Evolutionary conservation across 2,797 vertebrate genomes (phyloP), one percentile per base, ranked within the genome.

Genomic region (Taeniopygia guttata): DNA sequence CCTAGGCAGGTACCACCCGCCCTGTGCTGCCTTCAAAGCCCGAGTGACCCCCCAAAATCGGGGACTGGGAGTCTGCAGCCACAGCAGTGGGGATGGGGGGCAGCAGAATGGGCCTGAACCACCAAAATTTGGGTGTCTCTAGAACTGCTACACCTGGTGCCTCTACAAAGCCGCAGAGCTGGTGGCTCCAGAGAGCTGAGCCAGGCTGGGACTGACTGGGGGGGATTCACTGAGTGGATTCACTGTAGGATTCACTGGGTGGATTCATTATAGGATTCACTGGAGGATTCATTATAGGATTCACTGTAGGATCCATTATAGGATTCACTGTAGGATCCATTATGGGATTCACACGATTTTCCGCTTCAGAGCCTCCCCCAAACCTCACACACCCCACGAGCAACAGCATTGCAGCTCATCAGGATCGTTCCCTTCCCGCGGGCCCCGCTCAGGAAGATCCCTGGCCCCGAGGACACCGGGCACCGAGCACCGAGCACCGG

Each of bases 51-150:
- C 22, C 59, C 63, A 30, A 67, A 55, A 7, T 15, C 59, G 18
- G 49, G 1, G 5, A 6, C 49, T 22, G 22, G 4, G 4, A 38
- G 7, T 29, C 1, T 52, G 42, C 38, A 64, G 72, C 29, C 32
- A 14, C 4, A 9, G 51, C n/a, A 22, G 26, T 34, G 25, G 27
- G 16, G 29, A 11, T 0, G 3, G 6, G 25, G 13, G 0, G 1
- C 49, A 40, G 27, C 38, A 32, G 16, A 51, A 49, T 0, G 12
- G 56, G 56, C 43, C 64, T 4, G 6, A 66, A 90, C 23, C 56
- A n/a, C 34, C 32, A 6, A 21, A 56, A 69, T 9, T 4, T 9
- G 7, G 8, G 13, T 3, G 12, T 11, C 4, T 8, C 8, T 38
- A 4, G 4, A 12, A 27, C 25, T 7, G 25, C 3, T 9, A 7